Base-by-base conservation (phyloP, 1,140 invertebrate species). In the Augochlora pura region DNA sequence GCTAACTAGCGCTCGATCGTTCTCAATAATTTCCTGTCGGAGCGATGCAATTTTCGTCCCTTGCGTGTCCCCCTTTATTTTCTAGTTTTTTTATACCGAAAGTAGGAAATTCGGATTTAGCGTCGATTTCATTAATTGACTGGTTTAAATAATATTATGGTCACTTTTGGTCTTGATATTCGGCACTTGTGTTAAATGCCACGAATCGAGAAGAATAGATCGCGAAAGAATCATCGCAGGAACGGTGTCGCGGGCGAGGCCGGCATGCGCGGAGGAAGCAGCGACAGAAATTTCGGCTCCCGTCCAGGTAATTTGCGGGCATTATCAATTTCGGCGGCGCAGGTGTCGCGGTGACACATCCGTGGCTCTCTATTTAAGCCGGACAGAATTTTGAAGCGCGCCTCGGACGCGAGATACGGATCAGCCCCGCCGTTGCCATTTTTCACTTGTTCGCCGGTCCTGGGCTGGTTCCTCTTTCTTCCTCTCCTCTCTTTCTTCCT, bases 391-490 rank as follows among this genome's bases (percentile, higher is more conserved):
- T 66, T 66, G 54, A 7, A 42, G n/a, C 38, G n/a, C 12, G 39
- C n/a, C n/a, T 66, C 23, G 6, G 10, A 38, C n/a, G 10, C 64
- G 38, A 66, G 64, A 66, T 66, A 66, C 39, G 39, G 39, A 66
- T 66, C 64, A 23, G 39, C 4, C 54, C 12, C 14, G 49, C n/a
- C n/a, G 39, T 46, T 46, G 64, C 64, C 64, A n/a, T 46, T 66
- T 46, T 46, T 66, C 64, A n/a, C 64, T 46, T 66, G 69, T 25
- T 86, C 83, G 32, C 60, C 74, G 25, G 67, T 63, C 75, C n/a
- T n/a, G n/a, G 42, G 42, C 27, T 46, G 42, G 42, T 46, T 84
- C 68, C 23, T n/a, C 54, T 57, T 52, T 52, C 63, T 79, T 79
- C 59, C 27, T 62, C 32, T 60, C 69, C 63, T 83, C 3, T 59